Evolutionary conservation across 1,140 invertebrate species (phyloP).

Genomic region (Muscidifurax raptorellus): DNA sequence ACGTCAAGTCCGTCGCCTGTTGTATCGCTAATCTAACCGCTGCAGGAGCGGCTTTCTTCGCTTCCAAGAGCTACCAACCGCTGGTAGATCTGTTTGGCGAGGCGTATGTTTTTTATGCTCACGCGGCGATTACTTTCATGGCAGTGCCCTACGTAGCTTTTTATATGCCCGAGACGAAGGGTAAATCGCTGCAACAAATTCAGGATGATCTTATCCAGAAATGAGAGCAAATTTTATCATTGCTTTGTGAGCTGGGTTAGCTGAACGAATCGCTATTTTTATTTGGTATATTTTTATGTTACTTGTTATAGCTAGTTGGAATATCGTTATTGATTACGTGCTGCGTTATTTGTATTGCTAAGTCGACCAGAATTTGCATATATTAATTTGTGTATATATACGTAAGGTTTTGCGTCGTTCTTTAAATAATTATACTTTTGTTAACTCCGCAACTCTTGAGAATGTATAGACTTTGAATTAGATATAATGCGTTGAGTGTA

Average conservation of each 20-base stretch:
- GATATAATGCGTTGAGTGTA: not conserved
- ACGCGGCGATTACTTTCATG: conserved; percentile 72
- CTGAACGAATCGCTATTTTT: too few relatives aligned
- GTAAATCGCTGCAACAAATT: conserved; percentile 79
- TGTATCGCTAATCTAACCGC: conserved; percentile 83
- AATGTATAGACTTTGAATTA: not conserved
- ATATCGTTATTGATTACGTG: too few relatives aligned
- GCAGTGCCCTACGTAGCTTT: conserved; percentile 80
- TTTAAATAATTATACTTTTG: not conserved
- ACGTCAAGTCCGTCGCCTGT: conserved; percentile 81
- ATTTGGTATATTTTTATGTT: too few relatives aligned
- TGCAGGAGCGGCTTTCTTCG: conserved; percentile 82
- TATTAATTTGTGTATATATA: too few relatives aligned
- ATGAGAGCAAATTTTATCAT: not conserved
- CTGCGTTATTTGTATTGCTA: too few relatives aligned
- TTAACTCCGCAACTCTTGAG: not conserved
- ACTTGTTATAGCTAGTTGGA: too few relatives aligned
- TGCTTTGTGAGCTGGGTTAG: too few relatives aligned
- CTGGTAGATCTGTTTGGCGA: conserved; percentile 77
- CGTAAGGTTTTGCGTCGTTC: not conserved
- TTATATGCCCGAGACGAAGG: conserved; percentile 87
- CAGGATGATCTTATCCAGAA: conserved; percentile 56
- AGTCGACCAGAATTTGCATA: too few relatives aligned
- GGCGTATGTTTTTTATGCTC: conserved; percentile 55
- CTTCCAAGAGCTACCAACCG: conserved; percentile 83